Evolutionary conservation across 2,797 vertebrate genomes (phyloP), one percentile per base, ranked within the genome.

Genomic region (Gila robusta): DNA sequence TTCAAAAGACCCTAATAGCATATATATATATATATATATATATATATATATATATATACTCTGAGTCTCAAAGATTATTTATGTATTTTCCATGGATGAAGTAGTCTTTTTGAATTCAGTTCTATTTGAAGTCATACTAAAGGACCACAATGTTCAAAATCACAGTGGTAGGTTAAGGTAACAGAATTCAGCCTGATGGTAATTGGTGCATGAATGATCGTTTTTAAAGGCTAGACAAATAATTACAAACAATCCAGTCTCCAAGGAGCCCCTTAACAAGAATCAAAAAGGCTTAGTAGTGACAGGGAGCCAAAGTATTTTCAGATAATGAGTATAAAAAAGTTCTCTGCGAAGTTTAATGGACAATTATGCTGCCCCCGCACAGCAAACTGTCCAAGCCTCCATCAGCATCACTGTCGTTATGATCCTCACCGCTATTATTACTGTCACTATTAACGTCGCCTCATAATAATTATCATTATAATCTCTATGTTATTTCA

Each of bases 321-420:
- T 72, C 80, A 83, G 70, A 73, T 83, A 90, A 87, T 85, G 62
- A 88, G 70, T 62, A 66, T 23, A 59, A 47, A 86, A 79, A 77
- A 59, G 6, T 76, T 86, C 23, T 79, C 44, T 9, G 78, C 32
- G 76, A 82, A 72, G 62, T 74, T 44, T 85, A 85, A 52, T 79
- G 76, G 72, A 81, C 78, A 86, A 86, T 81, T 81, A 81, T 54
- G 32, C 41, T 73, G 32, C 70, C 69, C 28, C 54, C 78, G n/a
- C 78, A 73, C 69, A 81, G 23, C 32, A 28, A 66, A 81, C 32
- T 78, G 56, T 52, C 28, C 23, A 71, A 66, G 69, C 28, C 14
- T 85, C 39, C 16, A 80, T 73, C 69, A 71, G 37, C 37, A 16
- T 79, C 49, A 72, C 5, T 85, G 52, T 54, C 19, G 14, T 54